These are phyloP conservation scores for Xylocampa areola DNA, from an alignment of 2,888 invertebrate genomes.

Conservation along the genomic window DNA sequence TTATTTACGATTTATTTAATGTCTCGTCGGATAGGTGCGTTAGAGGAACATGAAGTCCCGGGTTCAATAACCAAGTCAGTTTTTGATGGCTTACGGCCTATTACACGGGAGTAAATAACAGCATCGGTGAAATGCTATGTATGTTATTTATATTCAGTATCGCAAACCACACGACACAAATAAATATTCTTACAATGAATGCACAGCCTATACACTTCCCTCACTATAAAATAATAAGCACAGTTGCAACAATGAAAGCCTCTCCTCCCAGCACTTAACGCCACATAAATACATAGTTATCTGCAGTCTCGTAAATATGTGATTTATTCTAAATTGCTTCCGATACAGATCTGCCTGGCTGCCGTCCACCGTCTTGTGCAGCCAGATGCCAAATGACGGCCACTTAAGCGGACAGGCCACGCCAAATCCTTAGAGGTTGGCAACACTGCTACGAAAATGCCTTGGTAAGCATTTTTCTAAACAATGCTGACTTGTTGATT, in stretches of 20 bases:
- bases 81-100: too few relatives aligned
- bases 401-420: slow-evolving; percentile 22
- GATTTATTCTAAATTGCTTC: slow-evolving; percentile 58
- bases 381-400: slow-evolving; percentile 46
- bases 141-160: too few relatives aligned
- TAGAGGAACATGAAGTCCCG: too few relatives aligned
- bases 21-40: too few relatives aligned
- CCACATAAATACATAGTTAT: slow-evolving; percentile 56
- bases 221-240: slow-evolving; percentile 17
- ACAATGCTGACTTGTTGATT: not conserved
- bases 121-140: too few relatives aligned
- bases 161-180: too few relatives aligned
- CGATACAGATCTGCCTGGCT: slow-evolving; percentile 59
- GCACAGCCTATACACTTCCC: too few relatives aligned
- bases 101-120: too few relatives aligned
- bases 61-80: too few relatives aligned
- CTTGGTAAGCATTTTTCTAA: slow-evolving; percentile 10
- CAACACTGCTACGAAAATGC: slow-evolving; percentile 10
- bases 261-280: not conserved
- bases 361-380: slow-evolving; percentile 37
- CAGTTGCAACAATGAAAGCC: slow-evolving; percentile 22
- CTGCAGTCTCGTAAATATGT: slow-evolving; percentile 57
- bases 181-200: too few relatives aligned
- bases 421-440: slow-evolving; percentile 39
- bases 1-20: too few relatives aligned